Evolutionary conservation across 2,797 vertebrate species (phyloP).

Genomic region (Perodicticus potto): DNA sequence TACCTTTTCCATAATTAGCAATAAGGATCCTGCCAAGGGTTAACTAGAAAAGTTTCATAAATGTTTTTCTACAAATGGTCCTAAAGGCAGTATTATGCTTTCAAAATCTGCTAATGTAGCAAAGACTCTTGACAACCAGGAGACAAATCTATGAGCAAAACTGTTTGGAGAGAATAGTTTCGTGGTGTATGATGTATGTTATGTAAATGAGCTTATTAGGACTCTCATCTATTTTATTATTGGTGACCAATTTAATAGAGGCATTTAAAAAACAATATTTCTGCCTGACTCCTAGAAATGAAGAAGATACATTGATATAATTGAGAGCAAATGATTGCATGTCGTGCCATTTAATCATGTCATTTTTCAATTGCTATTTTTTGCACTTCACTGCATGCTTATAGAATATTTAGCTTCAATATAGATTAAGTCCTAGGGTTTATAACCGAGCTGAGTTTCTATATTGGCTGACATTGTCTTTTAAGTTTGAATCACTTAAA

Average conservation of each 20-base stretch:
- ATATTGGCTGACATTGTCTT: constrained; percentile 83
- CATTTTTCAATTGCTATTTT: constrained; percentile 92
- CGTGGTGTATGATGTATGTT: constrained; percentile 89
- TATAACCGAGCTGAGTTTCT: constrained; percentile 81
- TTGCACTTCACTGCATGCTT: constrained; percentile 89
- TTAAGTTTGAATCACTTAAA: constrained; percentile 86
- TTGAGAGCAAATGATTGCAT: constrained; percentile 92
- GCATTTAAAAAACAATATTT: constrained; percentile 94
- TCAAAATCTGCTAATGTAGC: constrained; percentile 90
- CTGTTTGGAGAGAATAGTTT: constrained; percentile 88
- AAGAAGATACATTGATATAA: constrained; percentile 93
- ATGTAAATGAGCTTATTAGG: constrained; percentile 91
- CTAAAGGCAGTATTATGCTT: constrained; percentile 87
- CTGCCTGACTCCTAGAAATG: constrained; percentile 90
- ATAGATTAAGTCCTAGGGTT: constrained; percentile 87
- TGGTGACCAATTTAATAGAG: constrained; percentile 91
- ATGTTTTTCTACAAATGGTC: constrained; percentile 87
- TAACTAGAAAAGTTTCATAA: constrained; percentile 89
- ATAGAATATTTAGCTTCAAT: constrained; percentile 90
- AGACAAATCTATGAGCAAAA: constrained; percentile 90
- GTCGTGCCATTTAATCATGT: constrained; percentile 92
- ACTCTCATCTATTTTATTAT: constrained; percentile 92
- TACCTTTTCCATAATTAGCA: constrained; percentile 95
- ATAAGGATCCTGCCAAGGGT: constrained; percentile 94
- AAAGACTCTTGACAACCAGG: constrained; percentile 89